Percentiles rank a stretch among this genome's conserved stretches.
Conservation (phyloP, 2,888 invertebrate species). For the Rhimphoctona megacephalus region DNA sequence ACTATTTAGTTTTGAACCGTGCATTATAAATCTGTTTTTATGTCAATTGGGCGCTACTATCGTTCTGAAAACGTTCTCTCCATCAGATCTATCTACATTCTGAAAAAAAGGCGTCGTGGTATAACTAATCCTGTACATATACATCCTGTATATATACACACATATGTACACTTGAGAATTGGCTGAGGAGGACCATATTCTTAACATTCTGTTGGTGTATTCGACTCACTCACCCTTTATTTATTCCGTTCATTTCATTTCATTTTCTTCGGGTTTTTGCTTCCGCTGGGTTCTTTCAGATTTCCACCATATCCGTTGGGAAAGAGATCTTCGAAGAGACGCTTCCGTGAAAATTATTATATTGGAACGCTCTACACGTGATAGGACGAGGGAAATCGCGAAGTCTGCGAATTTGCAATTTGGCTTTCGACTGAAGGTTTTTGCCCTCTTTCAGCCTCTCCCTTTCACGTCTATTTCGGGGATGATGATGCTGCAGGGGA, state of each 20-base stretch:
- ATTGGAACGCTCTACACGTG: slow-evolving; percentile 34
- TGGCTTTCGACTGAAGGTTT: slow-evolving; percentile 36
- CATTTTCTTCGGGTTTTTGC: slow-evolving; percentile 27
- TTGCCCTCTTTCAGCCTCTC: slow-evolving; percentile 18
- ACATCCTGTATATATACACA: background rate
- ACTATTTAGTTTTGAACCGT: background rate
- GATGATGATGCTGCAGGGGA: slow-evolving; percentile 17
- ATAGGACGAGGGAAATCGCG: slow-evolving; percentile 32
- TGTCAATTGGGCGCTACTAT: background rate
- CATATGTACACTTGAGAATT: slow-evolving; percentile 1
- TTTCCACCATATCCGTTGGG: background rate
- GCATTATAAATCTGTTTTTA: background rate
- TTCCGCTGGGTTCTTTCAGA: background rate
- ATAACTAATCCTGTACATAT: background rate
- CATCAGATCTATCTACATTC: background rate
- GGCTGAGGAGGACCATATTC: background rate
- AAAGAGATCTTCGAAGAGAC: slow-evolving; percentile 39
- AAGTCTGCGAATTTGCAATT: slow-evolving; percentile 63
- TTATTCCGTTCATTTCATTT: slow-evolving; percentile 53
- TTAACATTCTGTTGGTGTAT: background rate
- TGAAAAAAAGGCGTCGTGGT: background rate
- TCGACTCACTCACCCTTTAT: slow-evolving; percentile 35
- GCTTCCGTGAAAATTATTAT: slow-evolving; percentile 55
- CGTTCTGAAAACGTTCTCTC: background rate
- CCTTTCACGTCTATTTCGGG: slow-evolving; percentile 7